Base-by-base conservation (phyloP, 2,888 invertebrate genomes). In the Actias luna region DNA sequence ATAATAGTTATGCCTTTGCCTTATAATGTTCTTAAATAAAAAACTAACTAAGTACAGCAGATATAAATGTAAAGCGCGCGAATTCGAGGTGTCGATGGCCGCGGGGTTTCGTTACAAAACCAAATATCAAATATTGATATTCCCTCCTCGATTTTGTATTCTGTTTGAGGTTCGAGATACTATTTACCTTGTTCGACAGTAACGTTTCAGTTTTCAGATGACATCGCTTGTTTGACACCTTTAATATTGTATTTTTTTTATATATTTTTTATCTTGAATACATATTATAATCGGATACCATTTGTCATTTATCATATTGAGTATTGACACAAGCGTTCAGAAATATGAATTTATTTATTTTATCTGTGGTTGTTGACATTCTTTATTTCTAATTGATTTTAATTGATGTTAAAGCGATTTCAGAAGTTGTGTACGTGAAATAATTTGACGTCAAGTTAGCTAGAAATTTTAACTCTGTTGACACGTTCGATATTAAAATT, bases 71-170 rank as follows among this genome's bases (percentile, higher is more conserved):
- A 36, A 58, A 25, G 39, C 46, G 67, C 72, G 74, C 78, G 79
- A 72, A 64, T 57, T 61, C 69, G 68, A 79, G 79, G 80, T 69
- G 80, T 80, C 79, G 81, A 74, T 73, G 73, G 72, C 73, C 76
- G 71, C 69, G 68, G 71, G 80, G 77, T 87, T 83, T 84, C 86
- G 89, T 89, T 87, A 84, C 89, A 88, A 88, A 87, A 85, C 90
- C 90, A 90, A 90, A 91, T 86, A 90, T 88, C 90, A 90, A 91
- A 91, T 89, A 91, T 90, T 90, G 90, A 89, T 91, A 89, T 89
- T 90, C 84, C 69, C 75, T 75, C 77, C 82, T 78, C 87, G 79
- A 86, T 88, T 88, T 84, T 83, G 89, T 88, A 87, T 89, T 89
- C 89, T 85, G 86, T 88, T 88, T 85, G 90, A 88, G 84, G 87